These are phyloP conservation scores for Ceratothoa steindachneri DNA, from an alignment of 2,888 invertebrate species.

Conservation along the genomic window DNA sequence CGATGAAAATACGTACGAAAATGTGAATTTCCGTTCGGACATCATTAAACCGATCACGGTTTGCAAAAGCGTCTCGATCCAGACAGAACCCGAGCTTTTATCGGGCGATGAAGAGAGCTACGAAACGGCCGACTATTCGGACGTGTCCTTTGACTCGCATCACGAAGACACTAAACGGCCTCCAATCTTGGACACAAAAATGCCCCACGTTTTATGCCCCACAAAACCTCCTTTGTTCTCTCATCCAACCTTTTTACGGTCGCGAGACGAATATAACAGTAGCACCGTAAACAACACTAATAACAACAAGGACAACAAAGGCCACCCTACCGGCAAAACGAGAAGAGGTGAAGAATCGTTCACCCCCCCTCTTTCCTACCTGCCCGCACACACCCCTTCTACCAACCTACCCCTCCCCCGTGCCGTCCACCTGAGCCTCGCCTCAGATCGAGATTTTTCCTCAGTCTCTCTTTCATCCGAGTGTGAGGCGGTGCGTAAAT, in stretches of 20 bases:
- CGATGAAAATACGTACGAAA: neutral
- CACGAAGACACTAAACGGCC: neutral
- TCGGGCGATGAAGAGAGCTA: neutral
- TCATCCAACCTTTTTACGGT: no score
- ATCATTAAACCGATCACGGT: neutral
- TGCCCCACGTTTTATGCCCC: no score
- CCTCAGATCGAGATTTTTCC: constrained; percentile 31
- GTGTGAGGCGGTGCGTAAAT: constrained; percentile 32
- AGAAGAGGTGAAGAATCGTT: neutral
- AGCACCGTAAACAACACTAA: no score
- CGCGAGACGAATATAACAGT: neutral
- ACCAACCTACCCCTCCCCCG: neutral
- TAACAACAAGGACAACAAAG: neutral
- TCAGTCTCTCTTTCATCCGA: constrained; percentile 46
- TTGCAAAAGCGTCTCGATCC: constrained; percentile 6
- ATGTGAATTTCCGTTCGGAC: neutral
- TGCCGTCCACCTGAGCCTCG: constrained; percentile 42
- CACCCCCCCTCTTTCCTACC: neutral
- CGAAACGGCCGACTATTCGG: neutral
- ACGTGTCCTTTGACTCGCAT: neutral
- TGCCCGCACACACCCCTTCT: constrained; percentile 12
- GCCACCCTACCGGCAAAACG: neutral
- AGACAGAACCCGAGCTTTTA: neutral
- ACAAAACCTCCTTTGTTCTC: no score
- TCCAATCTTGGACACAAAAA: no score